phyloP scores from a whole-genome alignment of 2,888 invertebrate genomes.

The Arrhopalites spinosus region DNA sequence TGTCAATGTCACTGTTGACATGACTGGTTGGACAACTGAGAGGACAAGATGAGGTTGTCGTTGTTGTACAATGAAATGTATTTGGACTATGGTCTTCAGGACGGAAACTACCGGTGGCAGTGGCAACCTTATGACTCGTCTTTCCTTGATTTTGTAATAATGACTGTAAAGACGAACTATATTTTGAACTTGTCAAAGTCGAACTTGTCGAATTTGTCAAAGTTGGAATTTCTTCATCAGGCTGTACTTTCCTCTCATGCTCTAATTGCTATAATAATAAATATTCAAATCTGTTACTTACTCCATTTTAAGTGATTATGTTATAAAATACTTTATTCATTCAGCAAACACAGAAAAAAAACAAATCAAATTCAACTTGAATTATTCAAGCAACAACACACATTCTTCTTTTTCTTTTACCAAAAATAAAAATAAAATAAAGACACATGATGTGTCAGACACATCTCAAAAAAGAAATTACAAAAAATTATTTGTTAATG shows the following conservation, averaged over 20 bases:
- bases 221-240: constrained; percentile 37
- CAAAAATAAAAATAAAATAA: too few relatives aligned
- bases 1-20: constrained; percentile 2
- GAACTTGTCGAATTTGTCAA: constrained; percentile 34
- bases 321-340: not conserved
- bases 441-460: too few relatives aligned
- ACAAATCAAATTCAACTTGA: too few relatives aligned
- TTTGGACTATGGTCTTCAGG: constrained; percentile 17
- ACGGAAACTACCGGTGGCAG: constrained; percentile 6
- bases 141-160: constrained; percentile 30
- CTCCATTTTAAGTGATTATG: not conserved
- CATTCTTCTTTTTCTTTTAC: too few relatives aligned
- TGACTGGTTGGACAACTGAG: too few relatives aligned
- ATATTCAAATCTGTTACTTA: not conserved
- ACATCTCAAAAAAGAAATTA: too few relatives aligned
- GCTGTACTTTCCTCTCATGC: constrained; percentile 30
- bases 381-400: too few relatives aligned
- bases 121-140: constrained; percentile 17
- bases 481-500: too few relatives aligned
- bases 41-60: not conserved
- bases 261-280: constrained; percentile 30
- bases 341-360: too few relatives aligned
- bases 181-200: constrained; percentile 31
- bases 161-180: constrained; percentile 42
- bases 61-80: not conserved